phyloP scores from a whole-genome alignment of 37 sponge, comb jelly and placozoan species.

The Dysidea cf. avara region DNA sequence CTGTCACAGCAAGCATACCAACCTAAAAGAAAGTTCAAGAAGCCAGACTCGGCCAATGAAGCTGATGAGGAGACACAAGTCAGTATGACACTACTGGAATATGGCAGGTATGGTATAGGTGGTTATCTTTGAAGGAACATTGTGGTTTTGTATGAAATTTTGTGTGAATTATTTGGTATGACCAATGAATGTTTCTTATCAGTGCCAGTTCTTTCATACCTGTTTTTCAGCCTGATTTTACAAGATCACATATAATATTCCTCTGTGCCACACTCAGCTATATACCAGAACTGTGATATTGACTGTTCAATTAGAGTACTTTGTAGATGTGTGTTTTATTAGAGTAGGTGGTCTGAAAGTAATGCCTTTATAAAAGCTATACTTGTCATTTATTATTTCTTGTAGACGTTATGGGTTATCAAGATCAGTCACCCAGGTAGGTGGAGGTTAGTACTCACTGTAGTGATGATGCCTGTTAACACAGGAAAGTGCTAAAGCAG shows the following conservation, averaged over 20 bases:
- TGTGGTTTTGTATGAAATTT: neutral
- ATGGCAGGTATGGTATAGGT: conserved; percentile 85
- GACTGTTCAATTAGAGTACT: too few relatives aligned
- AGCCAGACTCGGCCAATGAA: conserved; percentile 22
- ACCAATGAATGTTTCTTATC: neutral
- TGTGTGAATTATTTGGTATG: neutral
- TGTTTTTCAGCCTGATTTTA: too few relatives aligned
- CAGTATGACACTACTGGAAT: conserved; percentile 82
- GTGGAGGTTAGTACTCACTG: neutral
- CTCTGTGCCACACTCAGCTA: too few relatives aligned
- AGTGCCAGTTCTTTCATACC: too few relatives aligned
- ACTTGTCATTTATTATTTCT: too few relatives aligned
- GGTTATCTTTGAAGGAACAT: too few relatives aligned
- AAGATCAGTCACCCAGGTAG: conserved; percentile 20
- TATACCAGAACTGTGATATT: too few relatives aligned
- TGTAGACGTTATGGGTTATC: conserved; percentile 52
- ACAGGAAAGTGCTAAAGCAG: conserved; percentile 47
- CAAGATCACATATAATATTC: too few relatives aligned
- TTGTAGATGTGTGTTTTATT: conserved; percentile 1
- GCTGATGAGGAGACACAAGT: conserved; percentile 75
- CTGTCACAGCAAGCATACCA: conserved; percentile 67
- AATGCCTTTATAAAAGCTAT: neutral
- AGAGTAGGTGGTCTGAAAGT: neutral
- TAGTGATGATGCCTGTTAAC: neutral
- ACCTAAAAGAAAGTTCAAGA: conserved; percentile 68